Conservation (phyloP, 2,888 invertebrate species). For the Agrochola lota region DNA sequence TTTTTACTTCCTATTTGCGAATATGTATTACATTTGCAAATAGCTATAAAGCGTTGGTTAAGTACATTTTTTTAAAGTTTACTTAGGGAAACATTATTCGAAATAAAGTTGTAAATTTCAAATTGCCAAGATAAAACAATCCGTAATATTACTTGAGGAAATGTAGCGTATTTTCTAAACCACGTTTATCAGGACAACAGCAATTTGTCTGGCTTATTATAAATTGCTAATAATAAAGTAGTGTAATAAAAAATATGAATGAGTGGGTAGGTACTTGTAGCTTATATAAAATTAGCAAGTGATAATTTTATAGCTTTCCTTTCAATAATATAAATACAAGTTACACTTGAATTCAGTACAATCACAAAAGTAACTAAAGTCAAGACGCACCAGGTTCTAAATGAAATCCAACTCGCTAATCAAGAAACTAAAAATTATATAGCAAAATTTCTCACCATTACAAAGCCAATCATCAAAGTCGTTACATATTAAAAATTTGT, state of each 20-base stretch:
- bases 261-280: not conserved
- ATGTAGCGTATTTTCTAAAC: not conserved
- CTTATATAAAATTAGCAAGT: constrained; percentile 1
- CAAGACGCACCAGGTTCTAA: constrained; percentile 26
- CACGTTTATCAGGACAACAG: not conserved
- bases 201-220: not conserved
- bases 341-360: constrained; percentile 24
- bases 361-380: not conserved
- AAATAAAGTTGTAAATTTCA: not conserved
- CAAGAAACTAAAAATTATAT: constrained; percentile 70
- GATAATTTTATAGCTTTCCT: constrained; percentile 3
- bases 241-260: not conserved
- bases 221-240: not conserved
- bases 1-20: constrained; percentile 52
- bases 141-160: not conserved
- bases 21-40: constrained; percentile 5
- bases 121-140: not conserved
- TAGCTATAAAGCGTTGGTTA: not conserved
- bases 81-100: not conserved
- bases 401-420: constrained; percentile 65
- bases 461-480: constrained; percentile 62
- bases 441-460: constrained; percentile 76
- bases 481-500: constrained; percentile 74
- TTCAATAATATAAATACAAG: constrained; percentile 19
- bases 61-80: not conserved